Conservation (phyloP, 2,113 vertebrate species). For the Eolophus roseicapilla region DNA sequence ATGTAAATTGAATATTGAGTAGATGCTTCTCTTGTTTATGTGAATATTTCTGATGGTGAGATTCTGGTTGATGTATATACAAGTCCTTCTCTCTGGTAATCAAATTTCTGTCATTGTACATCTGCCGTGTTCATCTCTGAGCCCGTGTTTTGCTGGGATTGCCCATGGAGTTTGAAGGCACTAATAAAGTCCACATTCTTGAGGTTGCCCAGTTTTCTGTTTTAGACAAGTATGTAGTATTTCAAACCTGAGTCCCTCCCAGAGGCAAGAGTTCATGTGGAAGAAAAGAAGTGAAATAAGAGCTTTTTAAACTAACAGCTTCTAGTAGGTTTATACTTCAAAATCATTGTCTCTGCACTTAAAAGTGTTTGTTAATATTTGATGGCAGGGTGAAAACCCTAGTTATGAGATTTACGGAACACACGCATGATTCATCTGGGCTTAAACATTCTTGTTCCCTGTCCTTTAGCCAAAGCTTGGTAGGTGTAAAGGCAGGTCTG, state of each 20-base stretch:
- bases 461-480: background rate
- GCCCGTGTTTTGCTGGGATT: background rate
- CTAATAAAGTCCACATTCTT: background rate
- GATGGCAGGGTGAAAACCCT: slow-evolving; percentile 45
- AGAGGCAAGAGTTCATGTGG: background rate
- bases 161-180: background rate
- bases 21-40: background rate
- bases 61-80: background rate
- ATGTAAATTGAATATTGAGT: background rate
- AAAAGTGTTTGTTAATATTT: slow-evolving; percentile 76
- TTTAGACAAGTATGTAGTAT: background rate
- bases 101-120: background rate
- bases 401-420: background rate
- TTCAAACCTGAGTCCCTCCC: background rate
- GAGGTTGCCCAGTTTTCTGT: background rate
- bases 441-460: background rate
- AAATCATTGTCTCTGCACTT: slow-evolving; percentile 66
- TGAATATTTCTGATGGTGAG: background rate
- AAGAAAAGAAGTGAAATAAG: background rate
- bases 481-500: background rate
- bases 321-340: slow-evolving; percentile 22
- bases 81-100: background rate
- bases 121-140: background rate
- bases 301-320: background rate
- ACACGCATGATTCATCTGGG: background rate